Evolutionary conservation across 2,888 invertebrate genomes (phyloP).

Genomic region (Latrodectus hesperus): DNA sequence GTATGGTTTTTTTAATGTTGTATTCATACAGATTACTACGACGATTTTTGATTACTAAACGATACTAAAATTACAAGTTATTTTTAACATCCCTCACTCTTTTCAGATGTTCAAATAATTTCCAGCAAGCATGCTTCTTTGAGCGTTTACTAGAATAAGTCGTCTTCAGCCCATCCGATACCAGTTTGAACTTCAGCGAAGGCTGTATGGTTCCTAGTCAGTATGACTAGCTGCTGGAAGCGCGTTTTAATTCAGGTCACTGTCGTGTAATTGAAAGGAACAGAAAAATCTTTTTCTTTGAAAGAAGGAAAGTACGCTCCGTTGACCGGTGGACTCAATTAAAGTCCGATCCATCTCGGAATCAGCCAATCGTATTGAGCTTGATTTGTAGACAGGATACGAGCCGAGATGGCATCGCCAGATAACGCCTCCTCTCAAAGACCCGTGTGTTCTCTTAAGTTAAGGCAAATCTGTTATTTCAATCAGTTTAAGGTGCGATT

Average conservation of each 20-base stretch:
- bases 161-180: too few species aligned
- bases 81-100: too few species aligned
- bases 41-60: too few species aligned
- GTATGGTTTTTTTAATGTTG: too few species aligned
- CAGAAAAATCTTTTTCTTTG: neutral
- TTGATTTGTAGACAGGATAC: conserved; percentile 56
- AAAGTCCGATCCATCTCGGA: conserved; percentile 61
- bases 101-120: too few species aligned
- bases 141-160: too few species aligned
- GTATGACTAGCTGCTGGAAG: neutral
- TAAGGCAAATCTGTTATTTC: neutral
- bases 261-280: neutral
- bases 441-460: neutral
- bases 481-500: neutral
- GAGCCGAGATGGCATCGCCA: conserved; percentile 26
- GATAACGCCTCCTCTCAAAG: conserved; percentile 20
- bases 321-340: conserved; percentile 52
- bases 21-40: too few species aligned
- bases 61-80: too few species aligned
- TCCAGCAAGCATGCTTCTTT: too few species aligned
- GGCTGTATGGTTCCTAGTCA: too few species aligned
- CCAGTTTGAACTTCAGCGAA: too few species aligned
- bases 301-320: conserved; percentile 37
- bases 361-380: conserved; percentile 54
- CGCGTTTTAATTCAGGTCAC: neutral